Conservation (phyloP, 2,113 vertebrate species). For the Hippoglossus stenolepis region DNA sequence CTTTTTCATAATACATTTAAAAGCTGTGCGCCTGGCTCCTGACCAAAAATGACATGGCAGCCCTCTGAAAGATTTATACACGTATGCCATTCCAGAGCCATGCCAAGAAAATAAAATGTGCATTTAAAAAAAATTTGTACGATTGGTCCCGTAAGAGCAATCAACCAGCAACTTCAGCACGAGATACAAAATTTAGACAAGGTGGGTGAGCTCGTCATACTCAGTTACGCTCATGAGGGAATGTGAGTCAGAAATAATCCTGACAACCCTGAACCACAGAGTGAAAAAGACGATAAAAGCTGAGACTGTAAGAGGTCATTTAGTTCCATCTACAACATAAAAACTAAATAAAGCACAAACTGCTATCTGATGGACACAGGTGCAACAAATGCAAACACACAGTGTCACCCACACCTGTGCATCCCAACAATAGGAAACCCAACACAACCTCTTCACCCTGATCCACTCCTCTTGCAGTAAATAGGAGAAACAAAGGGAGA, state of each 20-base stretch:
- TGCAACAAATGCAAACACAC: not conserved
- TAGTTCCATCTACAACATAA: constrained; percentile 11
- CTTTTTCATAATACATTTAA: constrained; percentile 70
- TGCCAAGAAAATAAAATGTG: constrained; percentile 53
- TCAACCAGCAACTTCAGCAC: not conserved
- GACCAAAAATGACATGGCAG: constrained; percentile 68
- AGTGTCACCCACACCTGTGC: constrained; percentile 64
- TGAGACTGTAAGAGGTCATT: constrained; percentile 21
- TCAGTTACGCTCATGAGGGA: not conserved
- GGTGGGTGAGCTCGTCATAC: constrained; percentile 19
- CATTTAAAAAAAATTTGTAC: constrained; percentile 14
- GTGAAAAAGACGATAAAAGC: constrained; percentile 23
- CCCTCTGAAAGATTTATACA: constrained; percentile 60
- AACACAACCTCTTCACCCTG: constrained; percentile 38
- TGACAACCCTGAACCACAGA: not conserved
- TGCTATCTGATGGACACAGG: not conserved
- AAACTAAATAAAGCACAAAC: not conserved
- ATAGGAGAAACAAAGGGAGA: constrained; percentile 66
- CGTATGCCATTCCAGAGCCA: constrained; percentile 35
- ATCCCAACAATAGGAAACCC: constrained; percentile 44
- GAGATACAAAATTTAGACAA: constrained; percentile 15
- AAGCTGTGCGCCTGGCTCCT: constrained; percentile 44
- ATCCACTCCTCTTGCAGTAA: constrained; percentile 50
- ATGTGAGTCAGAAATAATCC: not conserved
- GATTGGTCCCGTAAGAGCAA: not conserved